phyloP scores from a whole-genome alignment of 2,797 vertebrate genomes.

The Ptychobarbus kaznakovi region DNA sequence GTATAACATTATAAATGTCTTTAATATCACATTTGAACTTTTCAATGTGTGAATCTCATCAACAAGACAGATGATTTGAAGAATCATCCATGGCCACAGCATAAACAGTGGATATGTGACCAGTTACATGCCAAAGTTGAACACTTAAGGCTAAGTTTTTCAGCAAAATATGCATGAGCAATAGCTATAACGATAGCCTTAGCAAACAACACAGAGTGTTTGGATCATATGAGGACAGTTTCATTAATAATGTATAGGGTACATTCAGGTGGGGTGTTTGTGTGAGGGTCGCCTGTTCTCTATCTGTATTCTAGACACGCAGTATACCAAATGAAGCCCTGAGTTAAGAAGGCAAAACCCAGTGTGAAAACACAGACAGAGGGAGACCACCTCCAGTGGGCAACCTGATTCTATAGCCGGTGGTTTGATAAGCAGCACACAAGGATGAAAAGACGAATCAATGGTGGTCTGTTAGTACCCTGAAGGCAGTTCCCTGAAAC shows the following conservation, averaged over 20 bases:
- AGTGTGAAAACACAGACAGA: slow-evolving; percentile 26
- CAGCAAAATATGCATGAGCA: not conserved
- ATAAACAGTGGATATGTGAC: not conserved
- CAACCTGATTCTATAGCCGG: slow-evolving; percentile 24
- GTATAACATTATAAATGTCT: not conserved
- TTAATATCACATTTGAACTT: not conserved
- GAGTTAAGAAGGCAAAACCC: slow-evolving; percentile 25
- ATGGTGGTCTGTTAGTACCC: slow-evolving; percentile 54
- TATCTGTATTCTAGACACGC: slow-evolving; percentile 12
- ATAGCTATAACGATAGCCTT: not conserved
- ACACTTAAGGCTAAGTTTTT: not conserved
- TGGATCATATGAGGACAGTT: slow-evolving; percentile 3
- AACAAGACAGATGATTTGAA: not conserved
- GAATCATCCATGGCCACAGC: not conserved
- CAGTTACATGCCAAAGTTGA: not conserved
- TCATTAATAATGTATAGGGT: slow-evolving; percentile 23
- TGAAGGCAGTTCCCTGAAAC: slow-evolving; percentile 51
- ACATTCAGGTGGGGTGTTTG: not conserved
- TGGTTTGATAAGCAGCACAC: slow-evolving; percentile 52
- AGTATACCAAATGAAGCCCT: slow-evolving; percentile 24
- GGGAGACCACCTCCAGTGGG: slow-evolving; percentile 33
- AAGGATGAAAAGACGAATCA: slow-evolving; percentile 63
- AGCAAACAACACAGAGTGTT: not conserved
- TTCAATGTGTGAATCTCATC: not conserved
- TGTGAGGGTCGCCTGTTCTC: slow-evolving; percentile 1